A percentile compares a stretch with the other conserved stretches of the same genome.
Evolutionary conservation across 2,113 vertebrate species (phyloP).

Genomic region (Tenebrosternarchus preto): DNA sequence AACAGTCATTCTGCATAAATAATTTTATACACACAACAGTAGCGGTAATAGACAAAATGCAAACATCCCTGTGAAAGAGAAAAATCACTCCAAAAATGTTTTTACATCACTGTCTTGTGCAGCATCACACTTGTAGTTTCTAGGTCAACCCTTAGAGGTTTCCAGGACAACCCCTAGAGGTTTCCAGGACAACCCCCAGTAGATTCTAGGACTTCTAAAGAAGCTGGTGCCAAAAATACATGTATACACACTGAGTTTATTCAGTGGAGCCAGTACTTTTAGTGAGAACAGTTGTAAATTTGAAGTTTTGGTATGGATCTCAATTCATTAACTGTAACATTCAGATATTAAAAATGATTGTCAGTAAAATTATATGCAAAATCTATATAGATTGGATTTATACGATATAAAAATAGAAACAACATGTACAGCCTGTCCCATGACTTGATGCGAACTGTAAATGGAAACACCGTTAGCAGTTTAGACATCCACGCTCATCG

Average conservation of each 20-base stretch:
- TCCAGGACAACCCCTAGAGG: neutral
- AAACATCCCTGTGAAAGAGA: constrained; percentile 12
- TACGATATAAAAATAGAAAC: constrained; percentile 52
- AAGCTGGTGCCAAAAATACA: too few relatives aligned
- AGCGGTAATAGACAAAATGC: neutral
- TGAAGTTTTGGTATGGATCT: neutral
- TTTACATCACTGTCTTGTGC: too few relatives aligned
- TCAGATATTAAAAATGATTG: constrained; percentile 16
- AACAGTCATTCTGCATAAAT: constrained; percentile 15
- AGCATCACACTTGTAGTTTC: neutral
- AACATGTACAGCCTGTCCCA: constrained; percentile 5
- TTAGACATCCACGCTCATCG: neutral
- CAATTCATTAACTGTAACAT: constrained; percentile 1
- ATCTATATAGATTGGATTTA: constrained; percentile 8
- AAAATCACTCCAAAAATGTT: neutral
- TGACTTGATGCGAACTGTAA: constrained; percentile 20
- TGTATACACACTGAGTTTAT: neutral
- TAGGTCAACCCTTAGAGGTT: neutral
- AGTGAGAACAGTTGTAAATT: neutral
- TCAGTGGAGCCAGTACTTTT: neutral
- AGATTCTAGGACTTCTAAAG: neutral
- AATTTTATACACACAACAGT: neutral
- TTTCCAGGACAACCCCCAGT: neutral
- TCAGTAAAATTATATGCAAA: constrained; percentile 22
- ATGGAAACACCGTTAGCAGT: constrained; percentile 20